These are phyloP conservation scores for Sarcophaga carnaria DNA, from an alignment of 2,888 invertebrate genomes.

Conservation along the genomic window DNA sequence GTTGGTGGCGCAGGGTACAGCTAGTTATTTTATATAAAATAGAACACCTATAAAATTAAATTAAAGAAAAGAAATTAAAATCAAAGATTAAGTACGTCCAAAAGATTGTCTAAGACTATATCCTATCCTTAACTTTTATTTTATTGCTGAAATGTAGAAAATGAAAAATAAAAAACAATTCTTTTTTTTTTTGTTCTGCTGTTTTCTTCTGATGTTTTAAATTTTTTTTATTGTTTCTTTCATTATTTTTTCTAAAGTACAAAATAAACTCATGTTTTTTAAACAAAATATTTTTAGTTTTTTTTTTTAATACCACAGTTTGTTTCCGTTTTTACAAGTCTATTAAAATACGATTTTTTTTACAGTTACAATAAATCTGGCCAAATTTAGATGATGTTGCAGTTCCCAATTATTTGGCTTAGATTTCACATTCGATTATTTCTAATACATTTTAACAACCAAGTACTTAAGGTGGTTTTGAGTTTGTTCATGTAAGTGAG, in stretches of 20 bases:
- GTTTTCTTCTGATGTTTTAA: conserved; percentile 55
- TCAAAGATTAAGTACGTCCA: too few relatives aligned
- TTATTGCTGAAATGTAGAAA: too few relatives aligned
- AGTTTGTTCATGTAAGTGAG: conserved; percentile 8
- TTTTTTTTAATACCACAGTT: conserved; percentile 64
- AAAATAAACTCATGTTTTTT: conserved; percentile 67
- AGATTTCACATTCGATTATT: not conserved
- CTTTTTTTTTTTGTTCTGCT: conserved; percentile 5
- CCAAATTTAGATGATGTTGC: conserved; percentile 7
- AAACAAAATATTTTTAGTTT: conserved; percentile 21
- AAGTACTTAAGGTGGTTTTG: conserved; percentile 35
- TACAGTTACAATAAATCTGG: conserved; percentile 25
- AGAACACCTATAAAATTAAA: too few relatives aligned
- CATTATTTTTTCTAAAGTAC: conserved; percentile 61
- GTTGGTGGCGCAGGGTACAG: too few relatives aligned
- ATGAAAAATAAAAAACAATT: too few relatives aligned
- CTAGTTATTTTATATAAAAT: too few relatives aligned
- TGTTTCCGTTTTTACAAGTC: conserved; percentile 51
- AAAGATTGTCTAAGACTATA: too few relatives aligned
- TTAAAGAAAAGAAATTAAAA: too few relatives aligned
- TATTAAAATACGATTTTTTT: conserved; percentile 36
- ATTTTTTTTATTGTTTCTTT: conserved; percentile 27
- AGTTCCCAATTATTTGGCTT: not conserved
- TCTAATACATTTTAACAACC: conserved; percentile 42
- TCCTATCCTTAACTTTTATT: too few relatives aligned